Base-by-base conservation (phyloP, 2,888 invertebrate genomes). In the Phragmatobia fuliginosa region DNA sequence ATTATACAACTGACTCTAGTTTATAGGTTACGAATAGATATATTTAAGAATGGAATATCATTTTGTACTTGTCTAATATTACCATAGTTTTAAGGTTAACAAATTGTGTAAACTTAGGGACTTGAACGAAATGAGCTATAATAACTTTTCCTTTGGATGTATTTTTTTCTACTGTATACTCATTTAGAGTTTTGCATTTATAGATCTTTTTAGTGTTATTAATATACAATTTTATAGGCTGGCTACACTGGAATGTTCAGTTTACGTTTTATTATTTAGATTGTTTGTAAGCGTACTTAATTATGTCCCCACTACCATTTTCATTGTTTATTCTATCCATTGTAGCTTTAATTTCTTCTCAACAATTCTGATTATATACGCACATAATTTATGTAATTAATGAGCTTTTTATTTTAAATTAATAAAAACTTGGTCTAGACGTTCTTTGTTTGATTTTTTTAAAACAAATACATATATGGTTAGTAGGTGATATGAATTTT, bases 41-140 rank as follows among this genome's bases (percentile, higher is more conserved):
- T 91, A 64, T 91, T 87, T 93, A 93, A 93, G 91, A 84, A 88
- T 89, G 90, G 91, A 93, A 91, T 94, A 94, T 95, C 94, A 94
- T 94, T 95, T 95, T 95, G 93, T 95, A 95, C 95, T 94, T 93
- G 94, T 94, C 91, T 94, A 92, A 94, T 92, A 93, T 91, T 93
- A 94, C 94, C 94, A 91, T 94, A 94, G 92, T 80, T 85, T 69
- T 94, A 94, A 94, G 94, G 86, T 92, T 94, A 94, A 94, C 94
- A 92, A 94, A 91, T 90, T 91, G 87, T 93, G 90, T 94, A 92
- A 91, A 92, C 88, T 89, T 92, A 92, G 88, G 90, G 88, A 90
- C 88, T 90, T 91, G 90, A 93, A 93, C 88, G 91, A 94, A 92
- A 92, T 87, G 93, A 94, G 92, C 94, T 94, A 91, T 88, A 90